A percentile compares a stretch with the other conserved stretches of the same genome.
Evolutionary conservation across 2,888 invertebrate genomes (phyloP).

Genomic region (Acanthosoma haemorrhoidale): DNA sequence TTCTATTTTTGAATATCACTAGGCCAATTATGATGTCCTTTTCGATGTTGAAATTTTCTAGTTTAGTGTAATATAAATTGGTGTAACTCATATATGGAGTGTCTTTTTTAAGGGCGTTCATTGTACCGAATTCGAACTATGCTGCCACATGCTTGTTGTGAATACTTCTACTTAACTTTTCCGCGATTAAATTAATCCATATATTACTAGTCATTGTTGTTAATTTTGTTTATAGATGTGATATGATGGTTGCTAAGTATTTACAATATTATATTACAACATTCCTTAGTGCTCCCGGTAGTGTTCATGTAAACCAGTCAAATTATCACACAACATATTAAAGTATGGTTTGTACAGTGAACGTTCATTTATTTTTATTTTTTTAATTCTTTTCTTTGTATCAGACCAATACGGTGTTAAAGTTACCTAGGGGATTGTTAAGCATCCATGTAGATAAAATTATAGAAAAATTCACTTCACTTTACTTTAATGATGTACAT

Average conservation of each 20-base stretch:
- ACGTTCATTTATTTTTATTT: constrained; percentile 35
- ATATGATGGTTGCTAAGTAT: background rate
- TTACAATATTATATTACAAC: background rate
- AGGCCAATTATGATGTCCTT: constrained; percentile 34
- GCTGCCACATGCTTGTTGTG: background rate
- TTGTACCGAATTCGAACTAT: constrained; percentile 23
- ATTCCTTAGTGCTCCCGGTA: background rate
- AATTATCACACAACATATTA: background rate
- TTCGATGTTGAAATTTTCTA: constrained; percentile 38
- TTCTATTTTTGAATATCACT: constrained; percentile 38
- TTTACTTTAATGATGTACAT: constrained; percentile 37
- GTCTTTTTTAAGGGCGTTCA: constrained; percentile 36
- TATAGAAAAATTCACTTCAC: constrained; percentile 36
- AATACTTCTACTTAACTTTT: background rate
- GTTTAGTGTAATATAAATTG: constrained; percentile 31
- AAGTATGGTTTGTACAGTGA: constrained; percentile 31
- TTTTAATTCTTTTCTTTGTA: constrained; percentile 32
- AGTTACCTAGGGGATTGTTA: constrained; percentile 40
- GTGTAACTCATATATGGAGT: constrained; percentile 27
- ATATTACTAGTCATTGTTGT: constrained; percentile 7
- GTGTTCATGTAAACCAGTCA: background rate
- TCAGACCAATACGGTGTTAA: constrained; percentile 40
- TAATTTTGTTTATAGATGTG: background rate
- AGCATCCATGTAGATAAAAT: constrained; percentile 39
- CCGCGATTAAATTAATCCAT: background rate